Percentiles rank a stretch among this genome's conserved stretches.
Evolutionary conservation across 2,888 invertebrate species (phyloP).

Genomic region (Brachyopa scutellaris): DNA sequence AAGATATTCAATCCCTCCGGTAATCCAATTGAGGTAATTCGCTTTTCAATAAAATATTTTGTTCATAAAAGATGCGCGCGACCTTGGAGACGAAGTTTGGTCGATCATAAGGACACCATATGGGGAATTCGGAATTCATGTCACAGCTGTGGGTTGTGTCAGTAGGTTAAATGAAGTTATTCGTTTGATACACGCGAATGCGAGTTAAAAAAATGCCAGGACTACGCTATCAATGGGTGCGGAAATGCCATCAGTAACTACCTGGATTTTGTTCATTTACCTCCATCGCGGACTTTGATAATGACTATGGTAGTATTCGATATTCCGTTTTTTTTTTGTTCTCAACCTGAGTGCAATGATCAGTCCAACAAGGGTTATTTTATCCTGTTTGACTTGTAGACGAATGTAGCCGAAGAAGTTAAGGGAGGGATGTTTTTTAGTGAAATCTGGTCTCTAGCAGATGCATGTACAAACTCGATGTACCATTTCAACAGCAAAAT

Average conservation of each 20-base stretch:
- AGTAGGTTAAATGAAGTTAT: slow-evolving; percentile 2
- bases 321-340: background rate
- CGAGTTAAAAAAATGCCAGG: background rate
- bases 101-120: slow-evolving; percentile 48
- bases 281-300: background rate
- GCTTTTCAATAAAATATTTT: background rate
- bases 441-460: background rate
- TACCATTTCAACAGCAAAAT: too few species aligned
- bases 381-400: slow-evolving; percentile 27
- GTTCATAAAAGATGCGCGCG: slow-evolving; percentile 3
- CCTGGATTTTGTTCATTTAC: background rate
- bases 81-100: slow-evolving; percentile 67
- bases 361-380: slow-evolving; percentile 28
- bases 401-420: background rate
- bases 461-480: too few species aligned
- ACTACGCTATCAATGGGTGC: background rate
- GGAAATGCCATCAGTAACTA: slow-evolving; percentile 1
- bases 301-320: background rate
- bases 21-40: slow-evolving; percentile 81
- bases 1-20: slow-evolving; percentile 84
- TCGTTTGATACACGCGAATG: slow-evolving; percentile 10
- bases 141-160: background rate
- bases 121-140: background rate
- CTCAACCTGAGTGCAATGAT: background rate
- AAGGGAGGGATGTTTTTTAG: background rate